Evolutionary conservation across 1,140 invertebrate genomes (phyloP).

Genomic region (Palaemon carinicauda): DNA sequence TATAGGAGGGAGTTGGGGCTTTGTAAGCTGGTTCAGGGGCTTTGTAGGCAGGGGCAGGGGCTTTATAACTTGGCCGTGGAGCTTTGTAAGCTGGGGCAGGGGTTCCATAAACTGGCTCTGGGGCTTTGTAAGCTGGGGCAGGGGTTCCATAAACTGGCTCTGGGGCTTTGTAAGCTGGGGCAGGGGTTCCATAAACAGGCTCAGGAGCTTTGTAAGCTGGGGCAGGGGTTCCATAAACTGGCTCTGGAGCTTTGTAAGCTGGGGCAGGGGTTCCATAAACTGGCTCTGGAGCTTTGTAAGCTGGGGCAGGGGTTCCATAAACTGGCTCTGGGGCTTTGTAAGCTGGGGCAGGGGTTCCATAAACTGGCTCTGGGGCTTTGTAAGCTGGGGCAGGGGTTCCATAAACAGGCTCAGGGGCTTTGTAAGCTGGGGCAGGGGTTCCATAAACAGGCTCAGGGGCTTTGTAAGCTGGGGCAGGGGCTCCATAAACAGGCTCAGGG

Average conservation of each 20-base stretch:
- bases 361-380: background rate
- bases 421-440: background rate
- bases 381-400: background rate
- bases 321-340: constrained; percentile 1
- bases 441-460: constrained; percentile 2
- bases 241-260: constrained; percentile 19
- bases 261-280: constrained; percentile 12
- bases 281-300: constrained; percentile 10
- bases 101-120: background rate
- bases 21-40: background rate
- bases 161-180: background rate
- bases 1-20: background rate
- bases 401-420: constrained; percentile 14
- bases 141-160: background rate
- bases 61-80: constrained; percentile 15
- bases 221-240: background rate
- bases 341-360: background rate
- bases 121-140: background rate
- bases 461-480: constrained; percentile 16
- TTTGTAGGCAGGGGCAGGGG: background rate
- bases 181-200: background rate
- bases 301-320: background rate
- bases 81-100: constrained; percentile 4
- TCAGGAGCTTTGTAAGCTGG: background rate
- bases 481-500: background rate